phyloP scores from a whole-genome alignment of 2,888 invertebrate species.

The Timema podura region DNA sequence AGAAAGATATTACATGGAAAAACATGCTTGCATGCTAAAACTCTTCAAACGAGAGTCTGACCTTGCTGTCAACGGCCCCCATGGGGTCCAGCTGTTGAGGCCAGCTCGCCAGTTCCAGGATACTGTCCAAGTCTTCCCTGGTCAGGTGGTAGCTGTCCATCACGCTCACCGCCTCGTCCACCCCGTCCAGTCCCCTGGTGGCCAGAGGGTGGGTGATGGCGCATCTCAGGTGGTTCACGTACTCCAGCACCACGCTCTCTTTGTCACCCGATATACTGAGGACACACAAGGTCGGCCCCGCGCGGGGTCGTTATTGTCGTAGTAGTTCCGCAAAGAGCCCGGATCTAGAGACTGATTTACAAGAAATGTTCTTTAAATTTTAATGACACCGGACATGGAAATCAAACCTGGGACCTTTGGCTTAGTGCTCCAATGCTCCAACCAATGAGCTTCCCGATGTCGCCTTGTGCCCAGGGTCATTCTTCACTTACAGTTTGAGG shows the following conservation, averaged over 20 bases:
- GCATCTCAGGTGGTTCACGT: constrained; percentile 72
- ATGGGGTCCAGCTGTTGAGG: constrained; percentile 72
- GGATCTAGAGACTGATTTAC: not conserved
- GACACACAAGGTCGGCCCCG: constrained; percentile 38
- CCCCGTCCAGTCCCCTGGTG: constrained; percentile 65
- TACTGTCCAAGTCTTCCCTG: constrained; percentile 86
- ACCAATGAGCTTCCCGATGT: too few species aligned
- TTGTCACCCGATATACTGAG: constrained; percentile 70
- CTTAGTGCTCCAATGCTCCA: too few species aligned
- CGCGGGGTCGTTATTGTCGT: not conserved
- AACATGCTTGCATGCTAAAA: not conserved
- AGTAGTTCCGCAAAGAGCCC: not conserved
- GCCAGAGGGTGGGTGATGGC: constrained; percentile 73
- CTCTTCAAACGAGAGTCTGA: constrained; percentile 34
- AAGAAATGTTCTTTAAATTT: not conserved
- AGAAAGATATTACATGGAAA: not conserved
- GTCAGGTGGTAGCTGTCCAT: constrained; percentile 82
- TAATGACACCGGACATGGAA: constrained; percentile 19
- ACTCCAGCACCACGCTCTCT: constrained; percentile 81
- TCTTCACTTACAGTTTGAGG: too few species aligned
- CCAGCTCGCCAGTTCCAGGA: constrained; percentile 84
- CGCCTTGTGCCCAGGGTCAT: too few species aligned
- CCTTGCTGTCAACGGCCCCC: constrained; percentile 70
- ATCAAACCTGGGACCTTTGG: constrained; percentile 36
- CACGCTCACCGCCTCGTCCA: constrained; percentile 63